phyloP scores from a whole-genome alignment of 2,888 invertebrate genomes.

The Leptarthrus brevirostris region DNA sequence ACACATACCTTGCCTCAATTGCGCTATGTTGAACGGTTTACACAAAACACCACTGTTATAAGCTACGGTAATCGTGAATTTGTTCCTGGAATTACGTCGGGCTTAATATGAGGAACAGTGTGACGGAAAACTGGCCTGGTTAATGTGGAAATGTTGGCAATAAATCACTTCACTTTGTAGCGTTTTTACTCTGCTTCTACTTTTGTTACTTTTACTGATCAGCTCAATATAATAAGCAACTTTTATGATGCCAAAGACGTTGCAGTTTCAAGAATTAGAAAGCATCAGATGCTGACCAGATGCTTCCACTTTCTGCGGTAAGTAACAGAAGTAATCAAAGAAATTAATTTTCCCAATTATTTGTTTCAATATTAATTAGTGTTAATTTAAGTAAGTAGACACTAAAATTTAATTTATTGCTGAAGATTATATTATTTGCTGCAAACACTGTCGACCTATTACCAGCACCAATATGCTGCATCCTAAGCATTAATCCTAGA shows the following conservation, averaged over 20 bases:
- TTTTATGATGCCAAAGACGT: conserved; percentile 9
- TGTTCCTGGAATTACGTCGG: background rate
- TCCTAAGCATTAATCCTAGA: too few relatives aligned
- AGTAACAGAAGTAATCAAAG: too few relatives aligned
- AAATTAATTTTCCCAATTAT: too few relatives aligned
- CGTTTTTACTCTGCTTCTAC: conserved; percentile 9
- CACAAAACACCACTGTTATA: background rate
- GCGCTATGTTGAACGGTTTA: background rate
- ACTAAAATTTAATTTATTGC: too few relatives aligned
- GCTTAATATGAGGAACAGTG: background rate
- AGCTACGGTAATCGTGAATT: conserved; percentile 3
- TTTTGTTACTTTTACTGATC: background rate
- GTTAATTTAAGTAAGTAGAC: too few relatives aligned
- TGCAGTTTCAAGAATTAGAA: background rate
- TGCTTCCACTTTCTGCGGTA: too few relatives aligned
- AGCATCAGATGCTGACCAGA: too few relatives aligned
- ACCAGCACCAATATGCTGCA: too few relatives aligned
- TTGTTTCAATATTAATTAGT: too few relatives aligned
- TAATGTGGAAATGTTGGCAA: conserved; percentile 25
- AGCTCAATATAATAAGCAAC: conserved; percentile 12
- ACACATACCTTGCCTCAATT: conserved; percentile 26
- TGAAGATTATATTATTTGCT: too few relatives aligned
- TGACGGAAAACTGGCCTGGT: conserved; percentile 21
- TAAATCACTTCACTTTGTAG: conserved; percentile 24
- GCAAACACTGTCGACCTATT: too few relatives aligned